These are phyloP conservation scores for Lichenostomus cassidix DNA, from an alignment of 2,113 vertebrate genomes.

Conservation along the genomic window DNA sequence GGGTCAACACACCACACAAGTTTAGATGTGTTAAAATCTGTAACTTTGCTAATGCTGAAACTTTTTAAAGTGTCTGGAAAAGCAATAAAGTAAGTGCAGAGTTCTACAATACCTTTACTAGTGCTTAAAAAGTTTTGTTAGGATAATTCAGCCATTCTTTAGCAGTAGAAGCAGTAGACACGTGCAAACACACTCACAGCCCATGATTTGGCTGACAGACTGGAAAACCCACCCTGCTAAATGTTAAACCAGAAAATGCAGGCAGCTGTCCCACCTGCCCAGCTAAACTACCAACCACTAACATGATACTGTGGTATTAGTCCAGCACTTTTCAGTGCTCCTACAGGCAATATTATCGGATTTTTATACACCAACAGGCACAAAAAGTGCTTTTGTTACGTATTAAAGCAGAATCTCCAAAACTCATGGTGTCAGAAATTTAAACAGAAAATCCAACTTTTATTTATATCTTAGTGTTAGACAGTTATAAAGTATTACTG, in stretches of 20 bases:
- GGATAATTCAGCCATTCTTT: background rate
- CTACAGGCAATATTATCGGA: background rate
- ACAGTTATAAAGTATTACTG: background rate
- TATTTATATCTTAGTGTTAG: background rate
- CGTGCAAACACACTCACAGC: background rate
- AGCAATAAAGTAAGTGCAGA: background rate
- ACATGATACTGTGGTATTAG: background rate
- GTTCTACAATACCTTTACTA: background rate
- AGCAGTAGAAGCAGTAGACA: background rate
- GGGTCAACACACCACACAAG: background rate
- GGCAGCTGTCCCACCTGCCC: background rate
- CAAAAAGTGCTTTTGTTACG: background rate
- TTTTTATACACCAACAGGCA: background rate
- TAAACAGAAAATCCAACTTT: background rate
- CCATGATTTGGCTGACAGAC: background rate
- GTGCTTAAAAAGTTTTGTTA: background rate
- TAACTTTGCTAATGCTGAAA: background rate
- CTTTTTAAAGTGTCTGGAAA: background rate
- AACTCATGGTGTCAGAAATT: background rate
- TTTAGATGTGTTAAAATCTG: background rate
- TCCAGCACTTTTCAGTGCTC: background rate
- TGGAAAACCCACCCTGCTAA: constrained; percentile 36
- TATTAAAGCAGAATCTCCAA: background rate
- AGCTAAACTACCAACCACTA: background rate
- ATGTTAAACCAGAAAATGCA: constrained; percentile 9